A percentile compares a stretch with the other conserved stretches of the same genome.
Evolutionary conservation across 2,797 vertebrate species (phyloP).

Genomic region (Gouania willdenowi): DNA sequence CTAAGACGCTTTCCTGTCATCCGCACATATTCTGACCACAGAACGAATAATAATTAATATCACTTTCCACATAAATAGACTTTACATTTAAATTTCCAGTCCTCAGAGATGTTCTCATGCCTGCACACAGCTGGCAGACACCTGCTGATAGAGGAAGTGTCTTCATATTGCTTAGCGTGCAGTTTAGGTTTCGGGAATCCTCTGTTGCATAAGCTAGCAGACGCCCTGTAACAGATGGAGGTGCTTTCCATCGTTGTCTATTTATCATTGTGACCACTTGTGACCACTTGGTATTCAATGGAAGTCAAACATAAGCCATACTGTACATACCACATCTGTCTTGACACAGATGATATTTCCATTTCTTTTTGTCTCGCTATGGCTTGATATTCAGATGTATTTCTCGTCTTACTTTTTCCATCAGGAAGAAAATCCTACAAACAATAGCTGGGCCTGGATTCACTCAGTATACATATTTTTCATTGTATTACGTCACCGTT

Average conservation of each 20-base stretch:
- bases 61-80: too few relatives aligned
- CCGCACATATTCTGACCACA: too few relatives aligned
- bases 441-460: too few relatives aligned
- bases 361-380: slow-evolving; percentile 2
- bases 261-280: slow-evolving; percentile 40
- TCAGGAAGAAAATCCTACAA: too few relatives aligned
- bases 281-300: slow-evolving; percentile 33
- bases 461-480: too few relatives aligned
- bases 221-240: slow-evolving; percentile 30
- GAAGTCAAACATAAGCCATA: slow-evolving; percentile 1
- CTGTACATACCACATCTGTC: slow-evolving; percentile 4
- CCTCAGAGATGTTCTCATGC: too few relatives aligned
- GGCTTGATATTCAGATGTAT: too few relatives aligned
- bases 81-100: too few relatives aligned
- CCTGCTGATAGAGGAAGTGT: slow-evolving; percentile 45
- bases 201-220: slow-evolving; percentile 4
- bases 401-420: too few relatives aligned
- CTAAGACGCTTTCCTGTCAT: too few relatives aligned
- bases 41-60: too few relatives aligned
- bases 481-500: not conserved
- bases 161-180: slow-evolving; percentile 35
- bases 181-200: slow-evolving; percentile 29
- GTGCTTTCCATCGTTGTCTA: slow-evolving; percentile 18
- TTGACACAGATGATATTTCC: not conserved
- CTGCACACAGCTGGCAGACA: slow-evolving; percentile 56